phyloP scores from a whole-genome alignment of 2,113 vertebrate species.

The Dolichallabes microphthalmus region DNA sequence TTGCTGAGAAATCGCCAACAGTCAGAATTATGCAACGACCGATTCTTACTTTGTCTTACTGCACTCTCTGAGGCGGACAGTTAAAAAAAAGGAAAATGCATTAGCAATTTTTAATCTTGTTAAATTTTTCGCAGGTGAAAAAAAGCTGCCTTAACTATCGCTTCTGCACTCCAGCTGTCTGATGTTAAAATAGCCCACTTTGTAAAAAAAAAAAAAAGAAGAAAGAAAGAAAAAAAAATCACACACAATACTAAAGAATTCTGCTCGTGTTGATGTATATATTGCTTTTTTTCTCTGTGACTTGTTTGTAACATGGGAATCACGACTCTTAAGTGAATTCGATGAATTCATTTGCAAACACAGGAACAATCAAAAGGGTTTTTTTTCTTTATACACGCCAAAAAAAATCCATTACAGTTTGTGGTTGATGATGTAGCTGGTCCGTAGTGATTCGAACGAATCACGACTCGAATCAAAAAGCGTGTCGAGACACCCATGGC shows the following conservation, averaged over 20 bases:
- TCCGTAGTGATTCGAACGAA: neutral
- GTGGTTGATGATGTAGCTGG: neutral
- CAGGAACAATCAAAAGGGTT: neutral
- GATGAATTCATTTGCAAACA: neutral
- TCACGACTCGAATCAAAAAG: neutral
- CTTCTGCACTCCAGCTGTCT: slow-evolving; percentile 70
- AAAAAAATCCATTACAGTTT: neutral
- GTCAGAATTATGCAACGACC: slow-evolving; percentile 75
- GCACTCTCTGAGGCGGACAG: slow-evolving; percentile 51
- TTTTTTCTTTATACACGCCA: neutral
- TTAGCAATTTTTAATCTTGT: slow-evolving; percentile 59
- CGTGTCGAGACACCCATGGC: slow-evolving; percentile 5
- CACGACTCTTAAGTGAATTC: neutral
- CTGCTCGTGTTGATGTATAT: slow-evolving; percentile 78
- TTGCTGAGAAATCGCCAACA: slow-evolving; percentile 55
- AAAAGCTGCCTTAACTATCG: slow-evolving; percentile 80
- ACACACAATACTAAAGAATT: slow-evolving; percentile 62
- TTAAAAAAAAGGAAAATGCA: slow-evolving; percentile 35
- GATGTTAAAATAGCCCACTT: slow-evolving; percentile 52
- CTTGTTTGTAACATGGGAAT: neutral
- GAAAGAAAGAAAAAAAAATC: slow-evolving; percentile 66
- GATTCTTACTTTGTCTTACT: slow-evolving; percentile 49
- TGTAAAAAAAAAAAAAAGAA: slow-evolving; percentile 68
- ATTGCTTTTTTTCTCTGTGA: slow-evolving; percentile 61
- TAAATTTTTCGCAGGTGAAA: slow-evolving; percentile 65